Evolutionary conservation across 2,797 vertebrate genomes (phyloP).

Genomic region (Hafferia zeledoni): DNA sequence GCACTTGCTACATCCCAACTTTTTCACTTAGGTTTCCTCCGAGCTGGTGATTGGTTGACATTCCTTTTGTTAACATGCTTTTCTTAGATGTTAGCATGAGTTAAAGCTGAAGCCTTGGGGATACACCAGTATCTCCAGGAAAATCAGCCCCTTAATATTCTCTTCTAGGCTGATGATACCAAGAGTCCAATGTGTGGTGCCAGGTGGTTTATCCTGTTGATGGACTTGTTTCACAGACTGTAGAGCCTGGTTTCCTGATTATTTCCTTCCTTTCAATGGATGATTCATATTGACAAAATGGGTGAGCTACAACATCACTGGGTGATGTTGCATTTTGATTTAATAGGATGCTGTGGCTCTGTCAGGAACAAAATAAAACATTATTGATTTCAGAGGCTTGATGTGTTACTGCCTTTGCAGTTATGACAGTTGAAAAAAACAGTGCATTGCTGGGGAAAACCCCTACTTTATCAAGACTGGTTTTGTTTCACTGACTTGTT

Average conservation of each 20-base stretch:
- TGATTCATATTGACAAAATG: slow-evolving; percentile 35
- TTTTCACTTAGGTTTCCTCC: not conserved
- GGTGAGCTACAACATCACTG: not conserved
- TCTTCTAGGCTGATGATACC: not conserved
- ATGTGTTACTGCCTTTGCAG: slow-evolving; percentile 11
- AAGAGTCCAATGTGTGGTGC: not conserved
- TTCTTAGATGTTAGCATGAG: not conserved
- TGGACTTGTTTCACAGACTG: not conserved
- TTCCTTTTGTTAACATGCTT: not conserved
- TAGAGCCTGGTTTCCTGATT: not conserved
- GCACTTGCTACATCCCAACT: not conserved
- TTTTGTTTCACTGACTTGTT: not conserved
- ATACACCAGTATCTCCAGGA: not conserved
- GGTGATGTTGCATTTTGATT: slow-evolving; percentile 2
- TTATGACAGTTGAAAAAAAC: not conserved
- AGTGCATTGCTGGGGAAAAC: not conserved
- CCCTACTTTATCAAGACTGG: not conserved
- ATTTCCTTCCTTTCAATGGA: not conserved
- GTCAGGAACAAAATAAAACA: slow-evolving; percentile 44
- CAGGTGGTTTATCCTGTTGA: not conserved
- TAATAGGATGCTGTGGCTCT: not conserved
- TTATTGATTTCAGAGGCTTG: slow-evolving; percentile 46
- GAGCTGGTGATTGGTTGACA: not conserved
- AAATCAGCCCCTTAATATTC: not conserved
- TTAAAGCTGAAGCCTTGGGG: not conserved